Base-by-base conservation (phyloP, 2,888 invertebrate species). In the Chrysolina americana region DNA sequence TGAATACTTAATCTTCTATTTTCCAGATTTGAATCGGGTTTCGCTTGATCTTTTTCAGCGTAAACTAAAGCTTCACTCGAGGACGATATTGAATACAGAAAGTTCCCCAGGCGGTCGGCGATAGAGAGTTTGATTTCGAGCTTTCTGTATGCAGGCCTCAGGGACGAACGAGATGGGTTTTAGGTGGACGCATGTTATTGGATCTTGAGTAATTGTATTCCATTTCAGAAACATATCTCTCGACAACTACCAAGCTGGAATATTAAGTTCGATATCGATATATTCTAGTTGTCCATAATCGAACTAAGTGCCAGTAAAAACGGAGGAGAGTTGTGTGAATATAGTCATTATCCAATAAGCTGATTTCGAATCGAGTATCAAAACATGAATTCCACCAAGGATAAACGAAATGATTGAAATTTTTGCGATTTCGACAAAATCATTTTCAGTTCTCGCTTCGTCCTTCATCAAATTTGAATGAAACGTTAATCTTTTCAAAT, bases 1-100 rank as follows among this genome's bases (percentile, higher is more conserved):
- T 83, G 82, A 83, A 83, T 83, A 82, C 80, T 83, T 82, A 83
- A 83, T 83, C 81, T 79, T 73, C 79, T 78, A 81, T 83, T 82
- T 82, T 78, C 81, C 78, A 81, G 81, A 83, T 82, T 83, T 80
- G 80, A 81, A 81, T 83, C 79, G 80, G 80, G 78, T 81, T 80
- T 78, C 78, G 70, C 78, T 81, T 81, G 81, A 82, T 81, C 80
- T 81, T 79, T 81, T 80, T 74, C 78, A 76, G 76, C 76, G 78
- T 74, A 75, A 78, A 80, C 77, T 76, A 79, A 80, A 81, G 76
- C 71, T 65, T 41, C 53, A 63, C 71, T 64, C 56, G 66, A 68
- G 73, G 74, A 75, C 73, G 73, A 75, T 78, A 78, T 78, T 74
- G 71, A 75, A 76, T 78, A 76, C 75, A 73, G 68, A 74, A 75